phyloP scores from a whole-genome alignment of 2,888 invertebrate genomes.

The Tethea ocularis region DNA sequence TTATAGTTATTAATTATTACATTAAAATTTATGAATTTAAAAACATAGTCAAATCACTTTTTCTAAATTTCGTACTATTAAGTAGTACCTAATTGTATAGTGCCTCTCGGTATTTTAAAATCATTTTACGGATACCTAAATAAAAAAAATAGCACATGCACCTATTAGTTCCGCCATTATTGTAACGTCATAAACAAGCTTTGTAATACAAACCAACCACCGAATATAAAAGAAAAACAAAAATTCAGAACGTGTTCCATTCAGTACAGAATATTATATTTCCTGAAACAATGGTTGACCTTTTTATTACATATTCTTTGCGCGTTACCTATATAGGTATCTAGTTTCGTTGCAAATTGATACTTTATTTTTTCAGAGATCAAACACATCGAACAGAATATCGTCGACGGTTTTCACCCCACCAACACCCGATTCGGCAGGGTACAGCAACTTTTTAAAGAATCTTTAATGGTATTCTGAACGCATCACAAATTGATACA shows the following conservation, averaged over 20 bases:
- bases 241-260: background rate
- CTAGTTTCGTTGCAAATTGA: background rate
- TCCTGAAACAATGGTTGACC: background rate
- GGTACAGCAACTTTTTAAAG: slow-evolving; percentile 80
- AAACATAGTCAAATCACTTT: too few species aligned
- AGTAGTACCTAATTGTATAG: too few species aligned
- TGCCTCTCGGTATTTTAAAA: too few species aligned
- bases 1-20: too few species aligned
- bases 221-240: background rate
- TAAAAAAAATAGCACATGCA: too few species aligned
- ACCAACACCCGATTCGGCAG: slow-evolving; percentile 74
- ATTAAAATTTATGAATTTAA: too few species aligned
- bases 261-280: background rate
- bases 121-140: too few species aligned
- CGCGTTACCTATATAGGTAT: background rate
- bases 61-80: too few species aligned
- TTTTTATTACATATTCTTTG: background rate
- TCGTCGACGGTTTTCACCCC: slow-evolving; percentile 76
- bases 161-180: too few species aligned
- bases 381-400: slow-evolving; percentile 73
- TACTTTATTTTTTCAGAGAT: slow-evolving; percentile 59
- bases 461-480: slow-evolving; percentile 70
- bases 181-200: background rate
- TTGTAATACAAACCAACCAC: background rate
- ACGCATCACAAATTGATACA: slow-evolving; percentile 23